phyloP scores from a whole-genome alignment of 2,113 vertebrate species.

The Lamprologus lemairii region DNA sequence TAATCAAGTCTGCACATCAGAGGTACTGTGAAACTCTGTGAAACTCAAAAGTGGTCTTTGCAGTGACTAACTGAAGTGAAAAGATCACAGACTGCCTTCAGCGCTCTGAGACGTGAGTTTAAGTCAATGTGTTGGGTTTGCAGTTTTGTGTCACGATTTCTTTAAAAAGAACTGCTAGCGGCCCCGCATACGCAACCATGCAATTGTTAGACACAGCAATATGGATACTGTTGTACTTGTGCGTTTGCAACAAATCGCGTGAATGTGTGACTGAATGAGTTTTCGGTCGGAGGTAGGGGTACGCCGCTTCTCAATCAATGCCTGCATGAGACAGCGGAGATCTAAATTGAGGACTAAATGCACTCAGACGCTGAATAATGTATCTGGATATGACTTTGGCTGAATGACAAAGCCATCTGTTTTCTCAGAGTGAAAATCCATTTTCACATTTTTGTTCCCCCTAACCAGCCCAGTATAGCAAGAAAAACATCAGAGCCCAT shows the following conservation, averaged over 20 bases:
- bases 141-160: not conserved
- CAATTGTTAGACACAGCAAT: not conserved
- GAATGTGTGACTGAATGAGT: not conserved
- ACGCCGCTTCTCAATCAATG: not conserved
- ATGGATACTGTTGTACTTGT: not conserved
- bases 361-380: not conserved
- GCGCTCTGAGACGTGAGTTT: not conserved
- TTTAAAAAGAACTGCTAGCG: not conserved
- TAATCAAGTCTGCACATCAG: not conserved
- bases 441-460: not conserved
- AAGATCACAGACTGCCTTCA: not conserved
- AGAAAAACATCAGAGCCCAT: not conserved
- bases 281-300: not conserved
- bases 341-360: not conserved
- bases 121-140: not conserved
- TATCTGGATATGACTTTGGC: not conserved
- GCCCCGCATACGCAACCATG: not conserved
- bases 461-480: not conserved
- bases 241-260: not conserved
- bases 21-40: not conserved
- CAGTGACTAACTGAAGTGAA: not conserved
- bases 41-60: not conserved
- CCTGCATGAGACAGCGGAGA: not conserved
- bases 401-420: not conserved
- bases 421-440: not conserved